Conservation (phyloP, 1,140 invertebrate species). For the Cepaea nemoralis region DNA sequence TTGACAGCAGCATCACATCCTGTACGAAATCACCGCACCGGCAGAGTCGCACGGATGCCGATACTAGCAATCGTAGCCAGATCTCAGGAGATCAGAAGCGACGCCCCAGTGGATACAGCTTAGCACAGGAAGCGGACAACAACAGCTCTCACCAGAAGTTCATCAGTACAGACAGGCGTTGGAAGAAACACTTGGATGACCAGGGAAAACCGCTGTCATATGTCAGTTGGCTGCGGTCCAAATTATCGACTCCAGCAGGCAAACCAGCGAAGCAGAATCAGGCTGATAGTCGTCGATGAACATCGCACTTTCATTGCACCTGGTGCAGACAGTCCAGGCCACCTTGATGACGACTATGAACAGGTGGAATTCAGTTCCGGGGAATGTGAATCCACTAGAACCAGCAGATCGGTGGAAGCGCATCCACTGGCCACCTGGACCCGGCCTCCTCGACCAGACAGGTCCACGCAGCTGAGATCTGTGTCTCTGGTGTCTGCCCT, state of each 20-base stretch:
- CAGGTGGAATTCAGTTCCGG: background rate
- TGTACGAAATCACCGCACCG: background rate
- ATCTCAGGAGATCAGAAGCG: too few relatives aligned
- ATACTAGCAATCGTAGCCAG: too few relatives aligned
- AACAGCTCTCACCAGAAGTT: too few relatives aligned
- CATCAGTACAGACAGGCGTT: too few relatives aligned
- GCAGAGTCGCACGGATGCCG: too few relatives aligned
- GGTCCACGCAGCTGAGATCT: background rate
- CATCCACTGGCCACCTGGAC: background rate
- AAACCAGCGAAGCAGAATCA: background rate
- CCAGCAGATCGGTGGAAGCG: slow-evolving; percentile 40
- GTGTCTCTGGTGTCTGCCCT: slow-evolving; percentile 17
- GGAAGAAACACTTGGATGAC: too few relatives aligned
- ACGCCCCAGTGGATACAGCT: too few relatives aligned
- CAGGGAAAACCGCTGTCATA: too few relatives aligned
- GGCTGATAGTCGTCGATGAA: background rate
- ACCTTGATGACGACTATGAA: background rate
- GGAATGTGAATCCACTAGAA: slow-evolving; percentile 46
- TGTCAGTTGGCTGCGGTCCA: background rate
- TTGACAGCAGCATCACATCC: background rate
- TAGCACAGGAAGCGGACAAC: too few relatives aligned
- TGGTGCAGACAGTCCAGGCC: background rate
- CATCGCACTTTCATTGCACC: background rate
- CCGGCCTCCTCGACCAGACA: background rate
- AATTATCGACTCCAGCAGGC: background rate